These are phyloP conservation scores for Equus przewalskii DNA, from an alignment of 2,113 vertebrate species.

Conservation along the genomic window DNA sequence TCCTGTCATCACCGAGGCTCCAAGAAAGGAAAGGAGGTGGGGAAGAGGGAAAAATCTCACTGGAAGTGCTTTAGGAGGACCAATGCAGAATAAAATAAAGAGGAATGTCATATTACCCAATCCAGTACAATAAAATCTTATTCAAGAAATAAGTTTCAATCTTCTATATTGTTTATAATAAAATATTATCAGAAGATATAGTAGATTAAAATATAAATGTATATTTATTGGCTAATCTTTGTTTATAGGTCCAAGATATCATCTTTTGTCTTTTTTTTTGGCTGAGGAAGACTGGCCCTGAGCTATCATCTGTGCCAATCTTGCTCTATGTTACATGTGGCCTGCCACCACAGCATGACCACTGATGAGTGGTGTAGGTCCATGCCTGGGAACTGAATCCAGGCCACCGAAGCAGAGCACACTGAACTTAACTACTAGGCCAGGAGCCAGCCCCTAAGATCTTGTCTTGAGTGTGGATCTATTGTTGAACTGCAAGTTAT, in stretches of 20 bases:
- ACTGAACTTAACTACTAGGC: too few relatives aligned
- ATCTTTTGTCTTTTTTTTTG: too few relatives aligned
- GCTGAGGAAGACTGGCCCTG: too few relatives aligned
- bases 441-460: neutral
- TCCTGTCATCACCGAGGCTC: neutral
- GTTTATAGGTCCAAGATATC: neutral
- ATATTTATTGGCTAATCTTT: slow-evolving; percentile 10
- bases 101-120: neutral
- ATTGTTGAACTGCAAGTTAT: neutral
- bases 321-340: too few relatives aligned
- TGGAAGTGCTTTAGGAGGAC: neutral
- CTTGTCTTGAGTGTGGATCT: neutral
- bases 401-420: too few relatives aligned
- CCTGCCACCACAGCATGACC: too few relatives aligned
- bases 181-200: neutral
- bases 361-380: too few relatives aligned
- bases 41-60: neutral
- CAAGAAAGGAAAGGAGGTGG: neutral
- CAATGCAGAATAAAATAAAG: slow-evolving; percentile 20
- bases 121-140: neutral
- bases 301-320: too few relatives aligned
- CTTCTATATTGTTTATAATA: slow-evolving; percentile 1
- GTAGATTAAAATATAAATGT: neutral
- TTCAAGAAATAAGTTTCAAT: slow-evolving; percentile 17
- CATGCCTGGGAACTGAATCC: too few relatives aligned